Conservation (phyloP, 2,888 invertebrate species). For the Prosopocoilus inquinatus region DNA sequence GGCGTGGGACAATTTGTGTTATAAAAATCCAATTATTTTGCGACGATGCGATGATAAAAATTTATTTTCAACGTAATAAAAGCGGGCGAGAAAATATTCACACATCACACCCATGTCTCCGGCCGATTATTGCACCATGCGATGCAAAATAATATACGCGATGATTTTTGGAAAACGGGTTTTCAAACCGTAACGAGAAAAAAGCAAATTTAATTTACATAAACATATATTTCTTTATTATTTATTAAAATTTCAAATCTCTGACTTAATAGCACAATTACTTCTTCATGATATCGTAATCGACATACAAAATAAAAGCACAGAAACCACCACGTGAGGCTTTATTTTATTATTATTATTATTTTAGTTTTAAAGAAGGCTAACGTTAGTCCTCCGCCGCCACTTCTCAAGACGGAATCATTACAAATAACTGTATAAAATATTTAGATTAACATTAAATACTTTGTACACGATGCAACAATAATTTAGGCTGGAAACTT, state of each 20-base stretch:
- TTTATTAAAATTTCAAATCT: constrained; percentile 18
- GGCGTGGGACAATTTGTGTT: too few relatives aligned
- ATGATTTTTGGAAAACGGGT: too few relatives aligned
- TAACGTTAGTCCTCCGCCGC: too few relatives aligned
- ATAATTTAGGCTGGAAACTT: constrained; percentile 41
- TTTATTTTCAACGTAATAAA: too few relatives aligned
- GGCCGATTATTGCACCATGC: too few relatives aligned
- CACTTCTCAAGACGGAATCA: background rate
- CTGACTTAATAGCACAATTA: constrained; percentile 18
- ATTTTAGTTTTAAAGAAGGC: too few relatives aligned
- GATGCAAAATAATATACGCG: too few relatives aligned
- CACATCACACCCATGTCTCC: too few relatives aligned
- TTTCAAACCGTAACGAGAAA: background rate
- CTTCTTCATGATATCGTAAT: constrained; percentile 9
- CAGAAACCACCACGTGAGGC: constrained; percentile 11
- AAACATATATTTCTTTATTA: constrained; percentile 17
- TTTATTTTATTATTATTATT: too few relatives aligned
- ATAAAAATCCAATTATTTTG: too few relatives aligned
- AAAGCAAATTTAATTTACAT: background rate
- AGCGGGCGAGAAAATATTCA: too few relatives aligned
- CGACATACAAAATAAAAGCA: constrained; percentile 2
- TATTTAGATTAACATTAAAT: constrained; percentile 42
- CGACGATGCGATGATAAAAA: too few relatives aligned
- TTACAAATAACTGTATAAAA: constrained; percentile 36
- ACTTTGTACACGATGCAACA: constrained; percentile 44